Conservation (phyloP, 2,888 invertebrate genomes). For the Salticus scenicus region DNA sequence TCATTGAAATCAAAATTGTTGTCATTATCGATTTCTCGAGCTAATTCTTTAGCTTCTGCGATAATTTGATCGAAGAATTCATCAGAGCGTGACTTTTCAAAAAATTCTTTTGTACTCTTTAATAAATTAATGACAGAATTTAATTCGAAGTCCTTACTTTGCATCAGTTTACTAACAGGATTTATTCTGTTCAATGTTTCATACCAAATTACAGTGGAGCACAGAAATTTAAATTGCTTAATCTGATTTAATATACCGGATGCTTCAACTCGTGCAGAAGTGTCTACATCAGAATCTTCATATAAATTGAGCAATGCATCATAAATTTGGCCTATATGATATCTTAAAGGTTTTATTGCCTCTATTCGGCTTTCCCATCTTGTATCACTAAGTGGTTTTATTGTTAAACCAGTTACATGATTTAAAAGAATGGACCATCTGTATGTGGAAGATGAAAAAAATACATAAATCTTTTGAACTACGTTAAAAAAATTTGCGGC, state of each 20-base stretch:
- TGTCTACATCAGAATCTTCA: background rate
- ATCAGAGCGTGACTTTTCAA: background rate
- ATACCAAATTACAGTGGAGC: slow-evolving; percentile 15
- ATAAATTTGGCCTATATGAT: slow-evolving; percentile 7
- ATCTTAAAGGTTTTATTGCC: slow-evolving; percentile 2
- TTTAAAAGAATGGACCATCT: background rate
- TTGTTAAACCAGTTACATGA: background rate
- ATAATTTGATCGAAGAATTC: background rate
- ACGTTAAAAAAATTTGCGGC: background rate
- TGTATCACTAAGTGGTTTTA: slow-evolving; percentile 3
- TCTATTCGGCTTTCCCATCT: slow-evolving; percentile 22
- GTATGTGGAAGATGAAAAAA: background rate
- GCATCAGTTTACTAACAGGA: background rate
- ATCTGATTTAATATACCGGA: background rate
- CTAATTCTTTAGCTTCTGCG: background rate
- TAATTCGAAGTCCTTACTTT: background rate
- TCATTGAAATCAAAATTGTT: background rate
- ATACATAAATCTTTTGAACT: background rate
- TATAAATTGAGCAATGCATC: background rate
- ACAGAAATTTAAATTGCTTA: slow-evolving; percentile 6
- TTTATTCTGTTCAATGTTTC: slow-evolving; percentile 12
- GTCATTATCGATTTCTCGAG: background rate
- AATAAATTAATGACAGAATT: background rate
- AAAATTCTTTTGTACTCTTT: background rate
- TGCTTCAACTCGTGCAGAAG: background rate